Percentiles rank a stretch among this genome's conserved stretches.
phyloP scores from a whole-genome alignment of 2,113 vertebrate species.

The Ptyas mucosa region DNA sequence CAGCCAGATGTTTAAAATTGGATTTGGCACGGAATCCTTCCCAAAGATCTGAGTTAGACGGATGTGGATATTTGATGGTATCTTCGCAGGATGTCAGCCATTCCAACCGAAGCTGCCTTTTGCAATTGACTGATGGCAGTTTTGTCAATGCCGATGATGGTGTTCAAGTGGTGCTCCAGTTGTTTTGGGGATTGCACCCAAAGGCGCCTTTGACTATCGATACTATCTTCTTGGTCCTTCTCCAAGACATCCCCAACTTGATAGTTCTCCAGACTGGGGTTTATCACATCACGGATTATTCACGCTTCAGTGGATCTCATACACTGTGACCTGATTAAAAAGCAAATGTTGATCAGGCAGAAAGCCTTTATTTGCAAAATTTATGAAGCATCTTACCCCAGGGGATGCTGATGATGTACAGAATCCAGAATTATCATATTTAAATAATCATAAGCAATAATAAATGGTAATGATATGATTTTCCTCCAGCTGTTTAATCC shows the following conservation, averaged over 20 bases:
- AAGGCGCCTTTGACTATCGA: background rate
- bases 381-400: background rate
- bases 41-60: background rate
- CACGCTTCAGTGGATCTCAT: no score
- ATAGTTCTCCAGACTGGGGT: no score
- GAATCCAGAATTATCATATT: background rate
- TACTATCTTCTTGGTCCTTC: background rate
- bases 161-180: background rate
- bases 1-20: background rate
- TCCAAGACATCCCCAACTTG: background rate
- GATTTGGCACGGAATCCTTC: background rate
- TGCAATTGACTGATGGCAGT: background rate
- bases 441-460: background rate
- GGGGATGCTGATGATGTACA: background rate
- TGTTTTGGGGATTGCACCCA: background rate
- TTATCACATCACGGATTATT: background rate
- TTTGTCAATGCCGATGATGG: background rate
- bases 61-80: background rate
- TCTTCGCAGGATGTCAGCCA: background rate
- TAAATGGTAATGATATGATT: background rate
- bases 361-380: background rate
- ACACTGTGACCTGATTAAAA: background rate
- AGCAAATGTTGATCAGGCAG: background rate
- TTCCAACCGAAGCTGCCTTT: background rate
- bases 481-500: background rate